Percentiles rank a stretch among this genome's conserved stretches.
phyloP scores from a whole-genome alignment of 2,888 invertebrate species.

The Prosopocoilus inquinatus region DNA sequence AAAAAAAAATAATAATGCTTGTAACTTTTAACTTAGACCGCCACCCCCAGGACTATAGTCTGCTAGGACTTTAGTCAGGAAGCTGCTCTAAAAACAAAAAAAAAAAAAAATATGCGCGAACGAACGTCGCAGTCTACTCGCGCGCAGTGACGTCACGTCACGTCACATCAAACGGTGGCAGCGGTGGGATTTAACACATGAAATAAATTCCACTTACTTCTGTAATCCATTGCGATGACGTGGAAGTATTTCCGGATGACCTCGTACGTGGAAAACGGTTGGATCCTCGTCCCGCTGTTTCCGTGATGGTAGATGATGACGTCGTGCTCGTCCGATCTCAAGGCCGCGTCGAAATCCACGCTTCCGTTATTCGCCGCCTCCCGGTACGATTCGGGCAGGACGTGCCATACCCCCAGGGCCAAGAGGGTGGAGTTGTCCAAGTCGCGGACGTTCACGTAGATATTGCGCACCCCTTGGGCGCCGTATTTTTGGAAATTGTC shows the following conservation, averaged over 20 bases:
- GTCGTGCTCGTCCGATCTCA: constrained; percentile 50
- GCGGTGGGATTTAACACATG: too few species aligned
- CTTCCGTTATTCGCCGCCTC: constrained; percentile 42
- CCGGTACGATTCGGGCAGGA: constrained; percentile 64
- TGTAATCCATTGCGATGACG: constrained; percentile 46
- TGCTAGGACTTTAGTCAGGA: too few species aligned
- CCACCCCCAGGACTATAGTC: too few species aligned
- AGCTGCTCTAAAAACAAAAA: too few species aligned
- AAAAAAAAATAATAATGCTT: too few species aligned
- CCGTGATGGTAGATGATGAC: constrained; percentile 48
- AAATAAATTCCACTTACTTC: constrained; percentile 35
- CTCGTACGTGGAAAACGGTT: constrained; percentile 66
- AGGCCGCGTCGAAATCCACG: constrained; percentile 55
- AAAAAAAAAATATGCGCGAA: too few species aligned
- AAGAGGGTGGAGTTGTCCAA: constrained; percentile 39
- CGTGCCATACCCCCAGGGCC: constrained; percentile 70
- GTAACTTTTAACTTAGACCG: too few species aligned
- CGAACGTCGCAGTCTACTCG: too few species aligned
- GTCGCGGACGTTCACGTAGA: constrained; percentile 56
- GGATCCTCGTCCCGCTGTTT: constrained; percentile 43
- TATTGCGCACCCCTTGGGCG: constrained; percentile 63
- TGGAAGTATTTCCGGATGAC: constrained; percentile 58
- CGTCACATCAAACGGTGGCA: too few species aligned
- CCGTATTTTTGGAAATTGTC: constrained; percentile 45
- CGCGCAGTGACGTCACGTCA: too few species aligned